These are phyloP conservation scores for Patagioenas fasciata DNA, from an alignment of 2,113 vertebrate species.

Conservation along the genomic window DNA sequence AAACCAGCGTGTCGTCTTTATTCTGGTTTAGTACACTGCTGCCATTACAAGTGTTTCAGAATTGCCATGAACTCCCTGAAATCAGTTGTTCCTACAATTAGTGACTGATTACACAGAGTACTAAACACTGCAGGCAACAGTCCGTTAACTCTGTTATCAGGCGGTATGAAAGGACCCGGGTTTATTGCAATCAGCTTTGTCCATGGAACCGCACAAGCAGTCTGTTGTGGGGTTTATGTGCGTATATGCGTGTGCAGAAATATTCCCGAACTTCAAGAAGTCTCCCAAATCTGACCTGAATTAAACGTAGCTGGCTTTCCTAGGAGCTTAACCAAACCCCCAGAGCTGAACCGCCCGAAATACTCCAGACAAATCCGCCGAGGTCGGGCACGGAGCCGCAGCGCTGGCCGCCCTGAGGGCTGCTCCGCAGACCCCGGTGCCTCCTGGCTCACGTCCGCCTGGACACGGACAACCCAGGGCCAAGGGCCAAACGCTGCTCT, in stretches of 20 bases:
- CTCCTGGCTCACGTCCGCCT: background rate
- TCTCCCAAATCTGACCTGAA: background rate
- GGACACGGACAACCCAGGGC: background rate
- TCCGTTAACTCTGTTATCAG: constrained; percentile 63
- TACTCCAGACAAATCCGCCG: background rate
- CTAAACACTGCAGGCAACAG: constrained; percentile 55
- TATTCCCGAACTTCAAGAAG: background rate
- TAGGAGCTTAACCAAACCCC: background rate
- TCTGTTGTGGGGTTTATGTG: fast-evolving
- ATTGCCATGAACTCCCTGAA: constrained; percentile 54
- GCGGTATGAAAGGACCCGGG: background rate
- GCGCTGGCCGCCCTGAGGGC: background rate
- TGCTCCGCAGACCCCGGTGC: background rate
- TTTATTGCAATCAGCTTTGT: constrained; percentile 34
- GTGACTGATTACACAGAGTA: constrained; percentile 72
- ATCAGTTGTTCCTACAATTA: constrained; percentile 75
- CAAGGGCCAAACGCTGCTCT: background rate
- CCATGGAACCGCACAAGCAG: background rate
- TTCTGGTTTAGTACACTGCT: background rate
- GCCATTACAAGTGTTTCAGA: background rate
- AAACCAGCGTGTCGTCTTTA: background rate
- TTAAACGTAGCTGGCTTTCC: background rate
- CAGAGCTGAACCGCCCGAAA: background rate
- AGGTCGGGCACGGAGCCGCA: background rate
- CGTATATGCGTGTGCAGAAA: background rate